phyloP scores from a whole-genome alignment of 2,888 invertebrate genomes.

The Dasypolia templi region DNA sequence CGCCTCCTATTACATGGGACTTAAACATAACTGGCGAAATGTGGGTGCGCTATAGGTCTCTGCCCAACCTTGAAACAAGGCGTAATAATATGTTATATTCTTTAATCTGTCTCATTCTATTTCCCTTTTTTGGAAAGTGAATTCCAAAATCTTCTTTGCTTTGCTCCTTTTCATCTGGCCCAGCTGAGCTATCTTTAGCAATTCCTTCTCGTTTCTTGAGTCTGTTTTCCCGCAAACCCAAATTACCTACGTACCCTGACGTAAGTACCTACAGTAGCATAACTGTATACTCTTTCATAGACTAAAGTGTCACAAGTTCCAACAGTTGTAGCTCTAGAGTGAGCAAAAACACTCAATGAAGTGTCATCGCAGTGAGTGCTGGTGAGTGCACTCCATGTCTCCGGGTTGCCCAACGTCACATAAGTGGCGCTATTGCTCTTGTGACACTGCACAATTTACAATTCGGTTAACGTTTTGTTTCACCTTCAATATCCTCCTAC shows the following conservation, averaged over 20 bases:
- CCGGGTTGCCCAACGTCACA: slow-evolving; percentile 42
- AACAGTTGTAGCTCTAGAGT: slow-evolving; percentile 47
- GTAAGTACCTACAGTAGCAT: not conserved
- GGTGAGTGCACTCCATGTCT: slow-evolving; percentile 52
- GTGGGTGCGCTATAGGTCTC: too few species aligned
- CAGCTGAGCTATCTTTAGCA: not conserved
- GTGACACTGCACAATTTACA: slow-evolving; percentile 40
- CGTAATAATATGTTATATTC: too few species aligned
- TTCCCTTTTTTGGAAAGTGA: too few species aligned
- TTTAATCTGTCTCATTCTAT: too few species aligned
- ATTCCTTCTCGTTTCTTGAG: not conserved
- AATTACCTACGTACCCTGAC: not conserved
- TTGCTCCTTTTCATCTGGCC: not conserved
- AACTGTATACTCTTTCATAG: slow-evolving; percentile 28
- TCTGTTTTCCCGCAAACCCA: not conserved
- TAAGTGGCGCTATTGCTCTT: slow-evolving; percentile 58
- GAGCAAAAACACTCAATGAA: slow-evolving; percentile 59
- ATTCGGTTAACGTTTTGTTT: slow-evolving; percentile 45
- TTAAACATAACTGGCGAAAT: too few species aligned
- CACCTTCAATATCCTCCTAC: not conserved
- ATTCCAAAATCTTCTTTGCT: too few species aligned
- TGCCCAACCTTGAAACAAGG: too few species aligned
- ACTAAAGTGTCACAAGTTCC: slow-evolving; percentile 54
- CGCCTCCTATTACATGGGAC: too few species aligned
- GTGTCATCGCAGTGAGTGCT: slow-evolving; percentile 57